A percentile compares a stretch with the other conserved stretches of the same genome.
phyloP scores from a whole-genome alignment of 1,140 invertebrate genomes.

The Brachionus rubens region DNA sequence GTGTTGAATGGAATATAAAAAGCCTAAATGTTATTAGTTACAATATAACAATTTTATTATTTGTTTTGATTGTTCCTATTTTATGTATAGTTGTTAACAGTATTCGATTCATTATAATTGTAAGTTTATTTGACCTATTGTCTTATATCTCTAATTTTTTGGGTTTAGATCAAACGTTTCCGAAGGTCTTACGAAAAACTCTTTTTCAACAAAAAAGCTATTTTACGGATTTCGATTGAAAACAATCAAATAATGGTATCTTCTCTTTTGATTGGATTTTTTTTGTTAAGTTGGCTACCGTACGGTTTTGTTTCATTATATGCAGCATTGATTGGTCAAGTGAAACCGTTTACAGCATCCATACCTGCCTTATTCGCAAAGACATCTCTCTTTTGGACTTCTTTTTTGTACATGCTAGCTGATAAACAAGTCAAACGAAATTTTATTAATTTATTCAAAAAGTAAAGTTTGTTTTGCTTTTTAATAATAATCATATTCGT shows the following conservation, averaged over 20 bases:
- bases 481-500: background rate
- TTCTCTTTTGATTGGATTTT: conserved; percentile 8
- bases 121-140: too few species aligned
- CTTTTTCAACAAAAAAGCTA: background rate
- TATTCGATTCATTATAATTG: conserved; percentile 17
- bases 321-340: background rate
- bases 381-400: conserved; percentile 13
- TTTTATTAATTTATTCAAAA: too few species aligned
- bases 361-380: conserved; percentile 21
- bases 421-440: conserved; percentile 22
- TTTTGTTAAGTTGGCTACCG: conserved; percentile 6
- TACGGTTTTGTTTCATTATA: conserved; percentile 22
- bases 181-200: background rate
- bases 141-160: background rate
- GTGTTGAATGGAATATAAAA: conserved; percentile 38
- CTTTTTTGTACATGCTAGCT: conserved; percentile 15
- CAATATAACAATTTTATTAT: conserved; percentile 24
- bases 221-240: background rate
- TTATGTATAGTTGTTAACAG: background rate
- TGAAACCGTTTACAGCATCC: background rate
- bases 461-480: background rate
- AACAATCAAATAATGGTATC: conserved; percentile 10
- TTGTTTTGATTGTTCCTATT: conserved; percentile 12
- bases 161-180: background rate
- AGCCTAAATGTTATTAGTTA: conserved; percentile 15